Evolutionary conservation across 2,113 vertebrate species (phyloP), one percentile per base, ranked within the genome.

Genomic region (Pangasianodon gigas): DNA sequence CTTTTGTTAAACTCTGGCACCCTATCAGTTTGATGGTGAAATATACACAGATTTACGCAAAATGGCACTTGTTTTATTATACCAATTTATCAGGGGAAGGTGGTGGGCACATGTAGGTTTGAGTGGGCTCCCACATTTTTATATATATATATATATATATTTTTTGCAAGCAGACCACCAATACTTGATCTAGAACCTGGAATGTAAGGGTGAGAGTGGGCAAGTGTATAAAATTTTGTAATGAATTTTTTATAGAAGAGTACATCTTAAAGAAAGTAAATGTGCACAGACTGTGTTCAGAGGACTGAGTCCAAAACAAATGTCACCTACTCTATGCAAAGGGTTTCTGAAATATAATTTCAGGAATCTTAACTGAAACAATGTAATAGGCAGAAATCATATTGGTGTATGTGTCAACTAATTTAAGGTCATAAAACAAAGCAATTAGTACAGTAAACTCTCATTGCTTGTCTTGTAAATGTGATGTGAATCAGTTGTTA

Each of bases 401-500:
- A 4, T 6, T 74, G 32, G 69, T 74, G 6, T 74, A 44, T 44
- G 37, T 74, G 71, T 44, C 37, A 41, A 41, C 71, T 74, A 41
- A 74, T 74, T 41, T 19, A 44, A 44, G 18, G 44, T 48, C 74
- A 74, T 74, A 46, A 56, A 87, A 56, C 21, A 87, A 58, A 44
- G 7, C 58, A 44, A n/a, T 60, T 29, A 48, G 41, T 87, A 60
- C 54, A 79, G 74, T 79, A 87, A 79, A 62, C 75, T 79, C 18
- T 21, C n/a, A 65, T 29, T 41, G 48, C 87, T 90, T 91, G 90
- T 88, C 91, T 90, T 90, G 58, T 92, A 77, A 94, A 74, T 74
- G 18, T 18, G 18, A 92, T 87, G 51, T 85, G 81, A 92, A 91
- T 91, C 85, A 93, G 87, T 89, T 88, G 90, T 87, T 81, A 74